phyloP scores from a whole-genome alignment of 1,140 invertebrate species.

The Chlorops oryzae region DNA sequence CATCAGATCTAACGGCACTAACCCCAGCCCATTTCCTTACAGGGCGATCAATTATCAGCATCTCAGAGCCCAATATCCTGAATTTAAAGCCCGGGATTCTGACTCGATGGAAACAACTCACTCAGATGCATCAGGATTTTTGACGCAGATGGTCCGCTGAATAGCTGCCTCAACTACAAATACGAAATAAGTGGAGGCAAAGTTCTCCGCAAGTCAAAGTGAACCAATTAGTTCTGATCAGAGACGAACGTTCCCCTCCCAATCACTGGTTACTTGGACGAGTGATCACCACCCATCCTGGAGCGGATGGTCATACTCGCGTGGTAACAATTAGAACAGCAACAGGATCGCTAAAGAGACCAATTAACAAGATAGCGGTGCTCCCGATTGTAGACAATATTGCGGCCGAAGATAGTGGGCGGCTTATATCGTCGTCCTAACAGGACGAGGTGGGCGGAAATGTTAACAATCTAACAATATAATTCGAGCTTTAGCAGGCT shows the following conservation, averaged over 20 bases:
- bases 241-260: constrained; percentile 27
- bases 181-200: not conserved
- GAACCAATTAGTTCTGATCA: constrained; percentile 26
- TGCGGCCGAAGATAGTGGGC: too few relatives aligned
- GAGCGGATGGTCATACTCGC: constrained; percentile 25
- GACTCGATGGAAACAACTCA: not conserved
- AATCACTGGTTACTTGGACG: constrained; percentile 37
- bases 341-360: not conserved
- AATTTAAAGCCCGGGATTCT: not conserved
- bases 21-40: constrained; percentile 41
- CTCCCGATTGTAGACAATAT: too few relatives aligned
- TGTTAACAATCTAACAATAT: too few relatives aligned
- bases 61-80: constrained; percentile 17
- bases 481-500: too few relatives aligned
- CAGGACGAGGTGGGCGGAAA: too few relatives aligned
- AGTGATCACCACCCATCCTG: constrained; percentile 28
- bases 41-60: constrained; percentile 24
- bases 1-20: constrained; percentile 20
- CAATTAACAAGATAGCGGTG: not conserved
- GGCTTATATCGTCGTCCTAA: too few relatives aligned
- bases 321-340: constrained; percentile 23
- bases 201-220: constrained; percentile 4
- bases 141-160: constrained; percentile 1
- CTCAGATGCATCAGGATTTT: not conserved
- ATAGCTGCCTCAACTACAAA: not conserved